Percentiles rank a stretch among this genome's conserved stretches.
Evolutionary conservation across 2,888 invertebrate genomes (phyloP).

Genomic region (Endotricha flammealis): DNA sequence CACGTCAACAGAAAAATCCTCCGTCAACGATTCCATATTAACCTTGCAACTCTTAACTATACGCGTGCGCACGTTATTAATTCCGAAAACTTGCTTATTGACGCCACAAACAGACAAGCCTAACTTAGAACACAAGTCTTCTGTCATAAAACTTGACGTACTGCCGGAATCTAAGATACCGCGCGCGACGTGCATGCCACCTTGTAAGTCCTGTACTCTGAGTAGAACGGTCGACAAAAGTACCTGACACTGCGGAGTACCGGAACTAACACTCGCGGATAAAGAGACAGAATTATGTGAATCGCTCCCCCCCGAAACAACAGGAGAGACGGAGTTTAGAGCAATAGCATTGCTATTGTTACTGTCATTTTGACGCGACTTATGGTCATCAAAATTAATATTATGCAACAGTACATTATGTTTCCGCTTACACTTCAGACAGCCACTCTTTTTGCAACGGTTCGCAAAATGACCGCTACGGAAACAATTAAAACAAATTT

Average conservation of each 20-base stretch:
- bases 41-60: not conserved
- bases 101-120: not conserved
- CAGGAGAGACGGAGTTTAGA: too few relatives aligned
- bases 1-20: not conserved
- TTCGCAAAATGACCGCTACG: not conserved
- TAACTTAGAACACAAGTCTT: not conserved
- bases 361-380: too few relatives aligned
- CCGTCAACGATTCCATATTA: not conserved
- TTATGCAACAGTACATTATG: not conserved
- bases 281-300: not conserved
- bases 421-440: not conserved
- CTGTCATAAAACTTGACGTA: constrained; percentile 3
- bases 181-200: too few relatives aligned
- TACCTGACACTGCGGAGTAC: not conserved
- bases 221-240: not conserved
- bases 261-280: too few relatives aligned
- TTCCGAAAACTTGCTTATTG: not conserved
- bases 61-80: not conserved
- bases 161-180: not conserved
- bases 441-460: not conserved
- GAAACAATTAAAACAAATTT: constrained; percentile 1
- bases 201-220: too few relatives aligned
- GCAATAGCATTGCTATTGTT: too few relatives aligned
- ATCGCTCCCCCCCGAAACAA: not conserved
- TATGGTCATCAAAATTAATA: too few relatives aligned